Conservation (phyloP, 2,797 vertebrate genomes). For the Leucoraja ocellata region DNA sequence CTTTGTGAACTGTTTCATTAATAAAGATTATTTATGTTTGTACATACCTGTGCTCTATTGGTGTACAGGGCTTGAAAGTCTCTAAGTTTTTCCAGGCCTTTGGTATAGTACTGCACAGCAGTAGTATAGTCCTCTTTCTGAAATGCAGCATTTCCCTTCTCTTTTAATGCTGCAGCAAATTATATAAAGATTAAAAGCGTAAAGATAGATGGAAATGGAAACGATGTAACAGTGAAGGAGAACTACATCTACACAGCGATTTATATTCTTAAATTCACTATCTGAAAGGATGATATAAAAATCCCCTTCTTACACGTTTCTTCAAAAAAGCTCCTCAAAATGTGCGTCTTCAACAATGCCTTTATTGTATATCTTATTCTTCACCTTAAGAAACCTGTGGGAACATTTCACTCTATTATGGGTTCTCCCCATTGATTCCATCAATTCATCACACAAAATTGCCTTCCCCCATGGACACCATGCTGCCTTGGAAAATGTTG, state of each 20-base stretch:
- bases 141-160: slow-evolving; percentile 77
- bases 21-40: neutral
- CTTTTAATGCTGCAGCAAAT: slow-evolving; percentile 65
- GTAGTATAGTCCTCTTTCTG: slow-evolving; percentile 61
- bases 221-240: too few relatives aligned
- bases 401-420: neutral
- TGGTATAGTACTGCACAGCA: slow-evolving; percentile 68
- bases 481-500: too few relatives aligned
- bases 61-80: slow-evolving; percentile 81
- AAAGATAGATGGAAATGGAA: neutral
- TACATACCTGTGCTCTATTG: slow-evolving; percentile 79
- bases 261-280: neutral
- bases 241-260: neutral
- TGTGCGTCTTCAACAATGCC: neutral
- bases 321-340: neutral
- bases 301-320: neutral
- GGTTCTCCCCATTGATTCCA: too few relatives aligned
- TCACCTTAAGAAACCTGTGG: neutral
- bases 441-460: too few relatives aligned
- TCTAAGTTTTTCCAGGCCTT: slow-evolving; percentile 66
- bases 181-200: neutral
- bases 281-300: neutral
- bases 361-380: neutral
- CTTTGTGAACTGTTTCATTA: neutral
- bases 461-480: too few relatives aligned